These are phyloP conservation scores for Lophura swinhoii DNA, from an alignment of 2,797 vertebrate species.

Conservation along the genomic window DNA sequence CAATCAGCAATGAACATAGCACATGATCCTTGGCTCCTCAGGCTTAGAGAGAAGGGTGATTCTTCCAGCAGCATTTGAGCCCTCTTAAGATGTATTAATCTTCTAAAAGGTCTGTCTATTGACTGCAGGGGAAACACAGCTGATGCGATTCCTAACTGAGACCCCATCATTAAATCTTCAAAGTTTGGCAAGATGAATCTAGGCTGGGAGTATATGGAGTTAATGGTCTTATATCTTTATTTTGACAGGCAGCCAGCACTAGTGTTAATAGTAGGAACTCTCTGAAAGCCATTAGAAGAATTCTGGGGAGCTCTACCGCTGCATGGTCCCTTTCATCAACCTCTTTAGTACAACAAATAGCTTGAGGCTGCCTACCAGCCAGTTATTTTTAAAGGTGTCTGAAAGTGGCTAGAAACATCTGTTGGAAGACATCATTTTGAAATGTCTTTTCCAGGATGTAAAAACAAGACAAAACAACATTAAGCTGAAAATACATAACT, in stretches of 20 bases:
- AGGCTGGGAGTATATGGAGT: neutral
- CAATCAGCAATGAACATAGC: neutral
- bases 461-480: neutral
- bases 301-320: constrained; percentile 3
- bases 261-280: neutral
- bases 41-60: neutral
- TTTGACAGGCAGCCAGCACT: constrained; percentile 26
- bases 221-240: constrained; percentile 23
- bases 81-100: neutral
- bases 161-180: neutral
- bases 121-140: neutral
- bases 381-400: constrained; percentile 37
- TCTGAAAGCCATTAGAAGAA: constrained; percentile 27
- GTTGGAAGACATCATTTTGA: constrained; percentile 23
- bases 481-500: neutral
- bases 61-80: neutral
- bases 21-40: accelerated
- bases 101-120: neutral
- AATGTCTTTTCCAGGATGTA: neutral
- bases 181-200: neutral
- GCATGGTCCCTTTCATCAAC: constrained; percentile 36
- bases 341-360: constrained; percentile 38
- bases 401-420: constrained; percentile 17
- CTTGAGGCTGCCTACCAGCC: constrained; percentile 35
- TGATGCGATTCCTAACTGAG: neutral